Percentiles rank a stretch among this genome's conserved stretches.
phyloP scores from a whole-genome alignment of 2,797 vertebrate genomes.

The Columba guinea region DNA sequence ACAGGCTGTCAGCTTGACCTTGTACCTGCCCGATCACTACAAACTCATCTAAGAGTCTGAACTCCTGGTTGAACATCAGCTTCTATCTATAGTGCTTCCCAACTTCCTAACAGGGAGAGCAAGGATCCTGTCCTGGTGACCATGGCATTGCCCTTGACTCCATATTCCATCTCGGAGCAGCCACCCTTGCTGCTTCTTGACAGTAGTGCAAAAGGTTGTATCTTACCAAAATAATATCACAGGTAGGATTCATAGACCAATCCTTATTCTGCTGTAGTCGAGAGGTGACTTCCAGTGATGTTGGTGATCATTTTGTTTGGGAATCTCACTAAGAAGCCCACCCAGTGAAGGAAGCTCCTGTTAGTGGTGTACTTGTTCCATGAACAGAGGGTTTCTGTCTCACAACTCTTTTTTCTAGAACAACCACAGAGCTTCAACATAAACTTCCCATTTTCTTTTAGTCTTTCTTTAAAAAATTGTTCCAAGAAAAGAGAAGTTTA shows the following conservation, averaged over 20 bases:
- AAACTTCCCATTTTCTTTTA: not conserved
- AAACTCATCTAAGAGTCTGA: not conserved
- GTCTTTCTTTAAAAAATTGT: not conserved
- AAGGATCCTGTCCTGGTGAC: not conserved
- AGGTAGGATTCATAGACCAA: not conserved
- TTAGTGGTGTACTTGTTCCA: not conserved
- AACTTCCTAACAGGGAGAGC: not conserved
- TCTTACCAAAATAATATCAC: not conserved
- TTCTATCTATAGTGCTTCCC: not conserved
- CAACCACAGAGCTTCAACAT: not conserved
- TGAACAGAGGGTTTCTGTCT: not conserved
- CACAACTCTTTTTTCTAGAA: not conserved
- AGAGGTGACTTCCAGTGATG: not conserved
- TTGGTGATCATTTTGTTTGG: not conserved
- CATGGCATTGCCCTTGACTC: not conserved
- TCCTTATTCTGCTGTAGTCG: not conserved
- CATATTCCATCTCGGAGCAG: not conserved
- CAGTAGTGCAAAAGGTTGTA: not conserved
- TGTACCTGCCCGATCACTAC: not conserved
- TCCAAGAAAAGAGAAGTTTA: not conserved
- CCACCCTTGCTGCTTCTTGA: not conserved
- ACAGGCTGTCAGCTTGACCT: not conserved
- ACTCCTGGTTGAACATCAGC: not conserved
- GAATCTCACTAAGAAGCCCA: not conserved
- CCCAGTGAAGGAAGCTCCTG: not conserved